These are phyloP conservation scores for Platypus cylindrus DNA, from an alignment of 2,888 invertebrate genomes.

Conservation along the genomic window DNA sequence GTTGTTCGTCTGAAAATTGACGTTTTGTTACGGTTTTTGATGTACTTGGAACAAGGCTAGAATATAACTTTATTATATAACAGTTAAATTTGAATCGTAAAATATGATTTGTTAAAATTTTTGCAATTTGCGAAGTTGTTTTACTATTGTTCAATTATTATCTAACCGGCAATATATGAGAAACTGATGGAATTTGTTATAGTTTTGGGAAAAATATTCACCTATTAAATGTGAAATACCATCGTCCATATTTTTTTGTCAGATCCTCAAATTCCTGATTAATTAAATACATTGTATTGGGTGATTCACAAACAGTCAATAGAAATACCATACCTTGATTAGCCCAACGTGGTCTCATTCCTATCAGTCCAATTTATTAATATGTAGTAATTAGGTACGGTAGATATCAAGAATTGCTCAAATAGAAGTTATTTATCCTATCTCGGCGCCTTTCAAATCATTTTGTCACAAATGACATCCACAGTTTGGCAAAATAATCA, in stretches of 20 bases:
- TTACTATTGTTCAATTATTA: neutral
- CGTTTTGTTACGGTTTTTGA: too few relatives aligned
- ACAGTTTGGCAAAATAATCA: slow-evolving; percentile 64
- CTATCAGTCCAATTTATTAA: slow-evolving; percentile 5
- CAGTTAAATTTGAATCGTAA: too few relatives aligned
- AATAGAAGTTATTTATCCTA: neutral
- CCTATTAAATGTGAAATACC: slow-evolving; percentile 82
- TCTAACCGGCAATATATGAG: too few relatives aligned
- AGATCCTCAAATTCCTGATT: slow-evolving; percentile 71
- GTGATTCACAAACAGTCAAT: slow-evolving; percentile 71
- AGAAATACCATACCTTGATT: slow-evolving; percentile 80
- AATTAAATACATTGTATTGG: slow-evolving; percentile 61
- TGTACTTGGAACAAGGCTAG: too few relatives aligned
- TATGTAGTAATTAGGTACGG: too few relatives aligned
- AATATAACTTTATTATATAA: too few relatives aligned
- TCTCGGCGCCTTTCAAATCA: slow-evolving; percentile 69
- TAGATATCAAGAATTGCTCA: neutral
- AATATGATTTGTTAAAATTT: too few relatives aligned
- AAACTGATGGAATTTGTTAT: too few relatives aligned
- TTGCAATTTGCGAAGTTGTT: too few relatives aligned
- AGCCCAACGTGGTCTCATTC: slow-evolving; percentile 63
- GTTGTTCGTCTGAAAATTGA: too few relatives aligned
- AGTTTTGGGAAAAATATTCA: slow-evolving; percentile 3
- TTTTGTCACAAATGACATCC: slow-evolving; percentile 82
- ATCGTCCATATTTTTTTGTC: slow-evolving; percentile 66